Evolutionary conservation across 2,797 vertebrate genomes (phyloP), one percentile per base, ranked within the genome.

Genomic region (Eidolon dupreanum): DNA sequence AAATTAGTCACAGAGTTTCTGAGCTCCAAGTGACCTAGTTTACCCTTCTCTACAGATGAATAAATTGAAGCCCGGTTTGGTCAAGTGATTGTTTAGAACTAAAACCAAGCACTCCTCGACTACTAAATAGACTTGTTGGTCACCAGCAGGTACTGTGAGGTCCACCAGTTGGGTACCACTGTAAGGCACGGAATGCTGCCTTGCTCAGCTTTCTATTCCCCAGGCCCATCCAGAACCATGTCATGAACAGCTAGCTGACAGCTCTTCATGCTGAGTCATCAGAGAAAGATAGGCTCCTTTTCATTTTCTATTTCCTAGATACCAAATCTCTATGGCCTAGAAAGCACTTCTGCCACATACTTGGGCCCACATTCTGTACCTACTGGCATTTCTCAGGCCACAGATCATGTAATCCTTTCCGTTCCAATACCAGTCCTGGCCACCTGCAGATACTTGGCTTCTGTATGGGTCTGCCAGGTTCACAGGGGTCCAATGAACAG

Each of bases 21-120:
- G 59, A 92, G 90, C 71, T 95, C 68, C 94, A 74, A 97, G 77
- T 90, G 95, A 95, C 94, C 96, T 93, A 79, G 28, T 96, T 96
- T 95, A 93, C 78, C 90, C 95, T 96, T 88, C 71, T 78, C 68
- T 87, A 61, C 70, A 86, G 85, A 93, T 63, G 92, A 74, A 86
- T 71, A 55, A 71, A 89, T 5, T 51, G 49, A 85, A 96, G 49
- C 38, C 36, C 31, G 36, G 49, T n/a, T 46, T 93, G 24, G 36
- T 33, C 66, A 55, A 68, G 51, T 43, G 73, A 73, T 1, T 3
- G 1, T 51, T 49, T 38, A 75, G 57, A 59, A 82, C 66, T 65
- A 49, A 93, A 86, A 93, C 38, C 43, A 71, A 83, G 59, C 1
- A 8, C 24, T 68, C 82, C 74, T 81, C 53, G 33, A 65, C 31